Conservation (phyloP, 2,888 invertebrate genomes). For the Sarcophaga caerulescens region DNA sequence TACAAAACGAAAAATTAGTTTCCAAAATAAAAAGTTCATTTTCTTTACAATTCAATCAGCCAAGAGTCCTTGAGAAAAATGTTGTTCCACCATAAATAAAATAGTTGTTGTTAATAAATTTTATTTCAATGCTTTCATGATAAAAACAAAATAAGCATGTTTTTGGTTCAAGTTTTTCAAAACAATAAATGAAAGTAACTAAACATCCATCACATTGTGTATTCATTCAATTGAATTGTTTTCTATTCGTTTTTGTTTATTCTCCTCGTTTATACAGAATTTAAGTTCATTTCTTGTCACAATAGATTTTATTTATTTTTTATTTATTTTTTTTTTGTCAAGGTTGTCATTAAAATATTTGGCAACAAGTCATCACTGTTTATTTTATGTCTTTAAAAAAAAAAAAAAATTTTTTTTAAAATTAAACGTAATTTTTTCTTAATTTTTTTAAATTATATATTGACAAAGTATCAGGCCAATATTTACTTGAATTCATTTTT, state of each 20-base stretch:
- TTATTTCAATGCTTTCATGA: background rate
- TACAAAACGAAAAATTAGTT: background rate
- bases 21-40: background rate
- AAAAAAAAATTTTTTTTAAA: background rate
- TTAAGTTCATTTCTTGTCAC: slow-evolving; percentile 46
- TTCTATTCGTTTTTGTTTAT: slow-evolving; percentile 2
- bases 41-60: background rate
- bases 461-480: too few relatives aligned
- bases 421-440: too few relatives aligned
- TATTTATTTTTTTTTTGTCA: slow-evolving; percentile 15
- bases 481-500: too few relatives aligned
- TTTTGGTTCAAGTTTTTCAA: background rate
- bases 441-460: background rate
- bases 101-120: background rate
- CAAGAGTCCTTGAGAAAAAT: slow-evolving; percentile 8
- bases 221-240: background rate
- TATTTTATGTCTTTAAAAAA: background rate
- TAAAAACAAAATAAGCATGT: background rate
- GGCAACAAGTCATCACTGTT: slow-evolving; percentile 21
- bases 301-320: background rate
- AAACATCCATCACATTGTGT: slow-evolving; percentile 6
- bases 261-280: slow-evolving; percentile 27
- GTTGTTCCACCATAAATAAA: background rate
- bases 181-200: slow-evolving; percentile 18
- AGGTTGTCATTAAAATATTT: slow-evolving; percentile 44